These are phyloP conservation scores for Eupsilia transversa DNA, from an alignment of 2,888 invertebrate genomes.

Conservation along the genomic window DNA sequence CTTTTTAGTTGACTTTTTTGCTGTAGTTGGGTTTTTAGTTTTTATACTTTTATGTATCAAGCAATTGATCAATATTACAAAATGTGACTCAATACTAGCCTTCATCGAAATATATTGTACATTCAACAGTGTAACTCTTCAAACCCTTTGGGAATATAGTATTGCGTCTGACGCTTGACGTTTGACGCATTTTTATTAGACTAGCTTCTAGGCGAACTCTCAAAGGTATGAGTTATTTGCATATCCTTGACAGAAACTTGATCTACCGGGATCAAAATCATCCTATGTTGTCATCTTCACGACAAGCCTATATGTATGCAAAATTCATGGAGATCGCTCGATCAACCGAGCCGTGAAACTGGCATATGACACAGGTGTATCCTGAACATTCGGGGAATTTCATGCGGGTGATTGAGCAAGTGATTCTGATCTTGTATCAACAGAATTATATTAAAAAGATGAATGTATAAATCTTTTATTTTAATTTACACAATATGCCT, in stretches of 20 bases:
- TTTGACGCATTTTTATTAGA: slow-evolving; percentile 40
- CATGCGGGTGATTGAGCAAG: slow-evolving; percentile 2
- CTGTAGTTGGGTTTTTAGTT: too few relatives aligned
- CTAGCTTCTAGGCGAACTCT: slow-evolving; percentile 19
- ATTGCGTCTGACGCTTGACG: slow-evolving; percentile 20
- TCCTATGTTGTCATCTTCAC: slow-evolving; percentile 43
- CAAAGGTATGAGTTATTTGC: slow-evolving; percentile 47
- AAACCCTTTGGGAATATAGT: slow-evolving; percentile 14
- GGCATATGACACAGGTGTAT: slow-evolving; percentile 41
- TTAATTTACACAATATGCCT: too few relatives aligned
- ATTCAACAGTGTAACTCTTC: slow-evolving; percentile 19
- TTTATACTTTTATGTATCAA: too few relatives aligned
- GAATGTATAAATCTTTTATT: too few relatives aligned
- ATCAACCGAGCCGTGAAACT: slow-evolving; percentile 43
- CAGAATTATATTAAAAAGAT: neutral
- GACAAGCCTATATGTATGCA: slow-evolving; percentile 61
- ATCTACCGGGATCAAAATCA: slow-evolving; percentile 55
- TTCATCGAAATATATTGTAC: slow-evolving; percentile 14
- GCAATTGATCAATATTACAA: neutral
- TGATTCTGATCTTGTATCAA: slow-evolving; percentile 1
- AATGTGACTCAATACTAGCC: neutral
- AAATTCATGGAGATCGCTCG: slow-evolving; percentile 51
- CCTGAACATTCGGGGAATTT: slow-evolving; percentile 17
- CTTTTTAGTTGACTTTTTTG: too few relatives aligned
- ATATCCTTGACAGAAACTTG: slow-evolving; percentile 45